These are phyloP conservation scores for Ancistrus triradiatus DNA, from an alignment of 2,113 vertebrate genomes.

Conservation along the genomic window DNA sequence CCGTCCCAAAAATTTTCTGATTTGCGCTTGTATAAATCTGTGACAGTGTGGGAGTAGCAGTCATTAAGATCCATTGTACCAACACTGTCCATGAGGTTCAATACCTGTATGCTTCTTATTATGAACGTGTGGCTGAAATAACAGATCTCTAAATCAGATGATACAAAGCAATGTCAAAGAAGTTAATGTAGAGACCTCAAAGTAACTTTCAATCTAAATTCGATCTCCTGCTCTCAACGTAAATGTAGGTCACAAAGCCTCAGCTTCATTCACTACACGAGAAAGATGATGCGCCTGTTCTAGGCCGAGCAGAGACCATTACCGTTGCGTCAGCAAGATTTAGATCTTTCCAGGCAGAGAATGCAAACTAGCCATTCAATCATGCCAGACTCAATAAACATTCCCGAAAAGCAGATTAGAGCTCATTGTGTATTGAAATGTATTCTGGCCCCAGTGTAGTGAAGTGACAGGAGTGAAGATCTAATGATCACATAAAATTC, in stretches of 20 bases:
- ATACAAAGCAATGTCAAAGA: no score
- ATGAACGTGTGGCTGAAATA: no score
- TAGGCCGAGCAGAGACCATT: slow-evolving; percentile 28
- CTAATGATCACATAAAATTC: no score
- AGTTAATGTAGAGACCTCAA: background rate
- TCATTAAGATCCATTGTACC: no score
- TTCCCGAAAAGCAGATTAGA: slow-evolving; percentile 23
- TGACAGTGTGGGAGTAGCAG: no score
- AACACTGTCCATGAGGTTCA: no score
- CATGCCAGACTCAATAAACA: slow-evolving; percentile 41
- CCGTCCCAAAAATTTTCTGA: no score
- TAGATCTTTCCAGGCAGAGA: slow-evolving; percentile 12
- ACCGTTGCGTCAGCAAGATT: slow-evolving; percentile 40
- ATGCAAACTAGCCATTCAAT: slow-evolving; percentile 45
- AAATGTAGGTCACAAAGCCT: background rate
- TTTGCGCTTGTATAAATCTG: no score
- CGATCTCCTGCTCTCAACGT: background rate
- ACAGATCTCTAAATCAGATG: no score
- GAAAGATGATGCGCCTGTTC: background rate
- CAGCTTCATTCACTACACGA: slow-evolving; percentile 18
- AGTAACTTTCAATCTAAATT: background rate
- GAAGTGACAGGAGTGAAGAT: no score
- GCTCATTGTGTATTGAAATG: slow-evolving; percentile 51
- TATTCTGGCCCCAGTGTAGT: no score
- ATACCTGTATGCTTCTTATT: no score